A percentile compares a stretch with the other conserved stretches of the same genome.
These are phyloP conservation scores for Chiroxiphia lanceolata DNA, from an alignment of 2,797 vertebrate genomes.

Conservation along the genomic window DNA sequence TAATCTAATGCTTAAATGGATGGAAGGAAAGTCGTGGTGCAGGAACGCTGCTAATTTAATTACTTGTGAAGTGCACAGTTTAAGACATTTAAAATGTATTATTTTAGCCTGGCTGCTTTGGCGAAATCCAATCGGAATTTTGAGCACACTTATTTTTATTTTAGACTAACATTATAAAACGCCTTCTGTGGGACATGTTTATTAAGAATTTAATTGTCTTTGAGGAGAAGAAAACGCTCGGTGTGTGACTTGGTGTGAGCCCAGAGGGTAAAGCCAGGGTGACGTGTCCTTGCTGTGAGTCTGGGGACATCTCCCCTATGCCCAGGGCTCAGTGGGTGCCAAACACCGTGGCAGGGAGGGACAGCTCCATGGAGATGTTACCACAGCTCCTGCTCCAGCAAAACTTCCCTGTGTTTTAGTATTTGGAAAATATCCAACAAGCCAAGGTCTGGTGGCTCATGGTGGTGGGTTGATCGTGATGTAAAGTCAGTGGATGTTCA, in stretches of 20 bases:
- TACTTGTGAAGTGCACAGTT: not conserved
- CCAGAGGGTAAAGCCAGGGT: not conserved
- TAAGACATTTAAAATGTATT: slow-evolving; percentile 10
- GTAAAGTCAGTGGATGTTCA: not conserved
- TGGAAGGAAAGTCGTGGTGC: not conserved
- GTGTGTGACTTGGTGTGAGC: not conserved
- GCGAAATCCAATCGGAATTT: not conserved
- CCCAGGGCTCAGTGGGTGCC: not conserved
- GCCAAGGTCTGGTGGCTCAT: rapidly evolving
- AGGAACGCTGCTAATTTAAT: slow-evolving; percentile 26
- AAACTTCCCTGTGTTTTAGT: rapidly evolving
- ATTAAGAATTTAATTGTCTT: not conserved
- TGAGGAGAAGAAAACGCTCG: not conserved
- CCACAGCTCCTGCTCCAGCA: not conserved
- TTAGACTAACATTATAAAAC: not conserved
- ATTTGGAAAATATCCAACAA: not conserved
- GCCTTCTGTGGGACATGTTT: not conserved
- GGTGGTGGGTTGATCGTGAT: rapidly evolving
- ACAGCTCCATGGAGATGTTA: rapidly evolving
- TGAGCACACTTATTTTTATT: not conserved
- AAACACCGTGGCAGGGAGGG: rapidly evolving
- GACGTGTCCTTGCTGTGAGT: rapidly evolving
- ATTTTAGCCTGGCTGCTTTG: slow-evolving; percentile 11
- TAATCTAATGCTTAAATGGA: slow-evolving; percentile 21
- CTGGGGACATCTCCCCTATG: not conserved